A percentile compares a stretch with the other conserved stretches of the same genome.
Conservation (phyloP, 2,797 vertebrate genomes). For the Spinibarbus caldwelli region DNA sequence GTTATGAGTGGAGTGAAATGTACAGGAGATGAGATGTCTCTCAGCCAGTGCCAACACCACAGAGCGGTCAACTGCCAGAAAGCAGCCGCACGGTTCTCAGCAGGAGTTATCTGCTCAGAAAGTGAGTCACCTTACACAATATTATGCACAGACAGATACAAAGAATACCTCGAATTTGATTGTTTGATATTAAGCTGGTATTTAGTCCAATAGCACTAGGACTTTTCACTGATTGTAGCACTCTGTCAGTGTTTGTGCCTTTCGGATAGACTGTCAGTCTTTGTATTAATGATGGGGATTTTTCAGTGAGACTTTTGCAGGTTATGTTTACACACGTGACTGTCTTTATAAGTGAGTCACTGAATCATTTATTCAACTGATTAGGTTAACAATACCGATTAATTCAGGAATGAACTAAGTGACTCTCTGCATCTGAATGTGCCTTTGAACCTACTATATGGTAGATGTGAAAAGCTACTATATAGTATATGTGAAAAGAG, state of each 20-base stretch:
- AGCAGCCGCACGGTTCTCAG: conserved; percentile 83
- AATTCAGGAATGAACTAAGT: not conserved
- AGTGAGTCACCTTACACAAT: conserved; percentile 80
- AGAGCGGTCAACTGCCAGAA: conserved; percentile 86
- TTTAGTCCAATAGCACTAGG: not conserved
- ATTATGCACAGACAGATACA: not conserved
- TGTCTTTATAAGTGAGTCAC: not conserved
- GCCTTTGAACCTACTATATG: not conserved
- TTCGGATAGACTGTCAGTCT: not conserved
- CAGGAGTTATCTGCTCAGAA: conserved; percentile 97
- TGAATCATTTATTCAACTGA: not conserved
- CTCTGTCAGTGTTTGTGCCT: not conserved
- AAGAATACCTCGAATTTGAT: not conserved
- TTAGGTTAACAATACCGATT: not conserved
- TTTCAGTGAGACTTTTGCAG: not conserved
- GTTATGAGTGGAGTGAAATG: conserved; percentile 94
- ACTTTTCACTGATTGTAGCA: not conserved
- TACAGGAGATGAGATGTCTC: conserved; percentile 86
- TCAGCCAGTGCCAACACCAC: conserved; percentile 90
- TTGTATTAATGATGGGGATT: not conserved
- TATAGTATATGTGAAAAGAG: not conserved
- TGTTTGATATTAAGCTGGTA: not conserved
- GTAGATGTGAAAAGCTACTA: not conserved
- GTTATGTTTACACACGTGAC: not conserved
- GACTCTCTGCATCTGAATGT: not conserved